Evolutionary conservation across 2,113 vertebrate species (phyloP).

Genomic region (Serilophus lunatus): DNA sequence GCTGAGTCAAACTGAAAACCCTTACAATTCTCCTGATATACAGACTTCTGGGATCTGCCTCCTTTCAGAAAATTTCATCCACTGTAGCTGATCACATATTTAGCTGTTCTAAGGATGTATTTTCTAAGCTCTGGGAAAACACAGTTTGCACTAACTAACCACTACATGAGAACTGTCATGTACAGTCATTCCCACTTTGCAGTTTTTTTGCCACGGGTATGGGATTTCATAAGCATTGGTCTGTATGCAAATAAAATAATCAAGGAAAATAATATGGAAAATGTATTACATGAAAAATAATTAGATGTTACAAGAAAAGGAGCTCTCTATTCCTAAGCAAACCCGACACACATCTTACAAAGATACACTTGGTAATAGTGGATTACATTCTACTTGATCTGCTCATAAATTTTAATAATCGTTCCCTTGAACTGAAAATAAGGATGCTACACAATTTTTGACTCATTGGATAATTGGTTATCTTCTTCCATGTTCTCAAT

Average conservation of each 20-base stretch:
- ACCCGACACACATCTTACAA: not conserved
- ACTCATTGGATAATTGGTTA: not conserved
- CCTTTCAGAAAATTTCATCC: not conserved
- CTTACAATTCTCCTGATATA: not conserved
- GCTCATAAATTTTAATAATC: not conserved
- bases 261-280: not conserved
- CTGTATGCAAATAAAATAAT: not conserved
- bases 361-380: not conserved
- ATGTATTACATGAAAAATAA: not conserved
- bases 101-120: not conserved
- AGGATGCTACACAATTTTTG: not conserved
- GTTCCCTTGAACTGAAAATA: not conserved
- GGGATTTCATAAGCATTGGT: not conserved
- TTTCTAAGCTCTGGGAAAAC: conserved; percentile 1
- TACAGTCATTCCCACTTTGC: not conserved
- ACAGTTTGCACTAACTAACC: not conserved
- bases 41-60: not conserved
- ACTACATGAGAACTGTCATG: not conserved
- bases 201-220: not conserved
- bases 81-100: not conserved
- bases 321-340: not conserved
- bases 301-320: not conserved
- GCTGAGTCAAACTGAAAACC: not conserved
- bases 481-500: not conserved
- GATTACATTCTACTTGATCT: not conserved